phyloP scores from a whole-genome alignment of 2,113 vertebrate genomes.

The Chrysemys picta region DNA sequence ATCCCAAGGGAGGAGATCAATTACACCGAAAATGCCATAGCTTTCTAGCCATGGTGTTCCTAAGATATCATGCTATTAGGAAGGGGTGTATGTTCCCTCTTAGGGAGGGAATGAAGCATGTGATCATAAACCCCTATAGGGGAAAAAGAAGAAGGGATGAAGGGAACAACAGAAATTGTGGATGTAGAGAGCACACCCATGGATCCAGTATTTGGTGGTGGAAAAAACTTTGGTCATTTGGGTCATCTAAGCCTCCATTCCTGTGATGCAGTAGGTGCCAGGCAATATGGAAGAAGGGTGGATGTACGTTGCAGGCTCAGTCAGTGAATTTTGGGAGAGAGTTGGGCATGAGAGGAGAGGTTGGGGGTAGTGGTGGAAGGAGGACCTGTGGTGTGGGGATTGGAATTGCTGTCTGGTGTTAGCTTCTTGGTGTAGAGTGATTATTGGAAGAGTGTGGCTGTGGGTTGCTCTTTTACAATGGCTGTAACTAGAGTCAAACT shows the following conservation, averaged over 20 bases:
- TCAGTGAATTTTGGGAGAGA: not conserved
- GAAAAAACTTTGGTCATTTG: not conserved
- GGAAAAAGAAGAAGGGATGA: not conserved
- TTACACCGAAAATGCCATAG: not conserved
- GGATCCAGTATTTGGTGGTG: not conserved
- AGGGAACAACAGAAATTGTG: not conserved
- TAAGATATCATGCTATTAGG: accelerated
- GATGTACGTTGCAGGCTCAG: not conserved
- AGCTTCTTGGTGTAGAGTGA: not conserved
- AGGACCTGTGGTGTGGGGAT: not conserved
- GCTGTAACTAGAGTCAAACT: not conserved
- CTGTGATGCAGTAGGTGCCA: not conserved
- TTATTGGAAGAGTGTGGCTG: not conserved
- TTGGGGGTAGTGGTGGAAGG: not conserved
- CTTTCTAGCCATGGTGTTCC: not conserved
- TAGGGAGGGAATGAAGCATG: not conserved
- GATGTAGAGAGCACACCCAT: not conserved
- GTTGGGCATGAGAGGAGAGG: not conserved
- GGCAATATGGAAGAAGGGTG: not conserved
- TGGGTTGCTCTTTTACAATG: not conserved
- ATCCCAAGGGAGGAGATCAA: not conserved
- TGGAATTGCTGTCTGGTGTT: not conserved
- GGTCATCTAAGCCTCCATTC: accelerated
- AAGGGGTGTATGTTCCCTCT: not conserved
- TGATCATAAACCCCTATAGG: accelerated